Evolutionary conservation across 2,797 vertebrate species (phyloP).

Genomic region (Chromobotia macracanthus): DNA sequence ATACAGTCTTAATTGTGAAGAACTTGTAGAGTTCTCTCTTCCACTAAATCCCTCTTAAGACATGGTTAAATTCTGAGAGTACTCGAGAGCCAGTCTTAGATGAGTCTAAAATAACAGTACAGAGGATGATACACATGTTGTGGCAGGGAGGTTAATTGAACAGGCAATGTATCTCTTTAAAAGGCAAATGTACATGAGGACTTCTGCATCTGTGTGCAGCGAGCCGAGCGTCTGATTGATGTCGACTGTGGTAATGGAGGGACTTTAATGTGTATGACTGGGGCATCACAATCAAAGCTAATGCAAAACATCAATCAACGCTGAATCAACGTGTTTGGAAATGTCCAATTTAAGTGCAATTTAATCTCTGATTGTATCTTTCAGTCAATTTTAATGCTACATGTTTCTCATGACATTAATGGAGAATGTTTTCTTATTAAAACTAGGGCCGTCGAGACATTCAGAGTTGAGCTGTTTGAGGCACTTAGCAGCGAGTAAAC

Average conservation of each 20-base stretch:
- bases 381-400: background rate
- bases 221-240: slow-evolving; percentile 20
- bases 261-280: slow-evolving; percentile 33
- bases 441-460: background rate
- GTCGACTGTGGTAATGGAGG: slow-evolving; percentile 30
- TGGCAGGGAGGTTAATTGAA: slow-evolving; percentile 37
- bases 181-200: slow-evolving; percentile 27
- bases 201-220: background rate
- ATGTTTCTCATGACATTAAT: background rate
- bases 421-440: background rate
- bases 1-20: background rate
- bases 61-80: slow-evolving; percentile 7
- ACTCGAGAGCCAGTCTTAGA: slow-evolving; percentile 1
- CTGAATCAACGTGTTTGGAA: slow-evolving; percentile 8
- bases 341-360: slow-evolving; percentile 25
- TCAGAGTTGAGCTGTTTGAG: background rate
- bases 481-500: background rate
- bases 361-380: slow-evolving; percentile 16
- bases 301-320: slow-evolving; percentile 34
- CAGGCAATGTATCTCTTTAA: slow-evolving; percentile 36
- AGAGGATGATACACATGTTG: slow-evolving; percentile 27
- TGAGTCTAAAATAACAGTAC: slow-evolving; percentile 21
- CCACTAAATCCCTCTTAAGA: background rate
- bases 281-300: slow-evolving; percentile 34
- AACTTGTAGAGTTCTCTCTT: background rate